phyloP scores from a whole-genome alignment of 2,113 vertebrate species.

The Porphyrio hochstetteri region DNA sequence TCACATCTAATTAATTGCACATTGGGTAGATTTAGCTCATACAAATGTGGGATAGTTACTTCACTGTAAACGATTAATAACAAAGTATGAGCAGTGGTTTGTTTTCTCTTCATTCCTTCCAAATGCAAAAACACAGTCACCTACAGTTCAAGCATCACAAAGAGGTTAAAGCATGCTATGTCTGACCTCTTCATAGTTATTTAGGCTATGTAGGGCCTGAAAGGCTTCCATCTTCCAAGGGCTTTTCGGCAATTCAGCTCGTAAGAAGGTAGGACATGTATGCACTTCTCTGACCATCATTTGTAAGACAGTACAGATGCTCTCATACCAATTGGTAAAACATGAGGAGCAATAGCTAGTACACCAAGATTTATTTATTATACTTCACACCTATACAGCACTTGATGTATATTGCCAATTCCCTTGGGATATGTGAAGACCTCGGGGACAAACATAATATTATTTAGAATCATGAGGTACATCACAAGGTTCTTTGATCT shows the following conservation, averaged over 20 bases:
- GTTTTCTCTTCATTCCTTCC: conserved; percentile 49
- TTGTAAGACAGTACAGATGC: background rate
- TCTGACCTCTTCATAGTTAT: background rate
- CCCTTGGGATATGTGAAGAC: background rate
- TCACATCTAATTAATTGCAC: conserved; percentile 71
- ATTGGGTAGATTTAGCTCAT: conserved; percentile 62
- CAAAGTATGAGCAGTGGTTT: conserved; percentile 42
- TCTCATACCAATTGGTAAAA: background rate
- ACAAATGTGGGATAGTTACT: conserved; percentile 52
- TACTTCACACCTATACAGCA: background rate
- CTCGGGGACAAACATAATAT: background rate
- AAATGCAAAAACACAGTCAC: background rate
- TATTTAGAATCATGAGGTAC: background rate
- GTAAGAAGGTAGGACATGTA: background rate
- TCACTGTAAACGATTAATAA: conserved; percentile 73
- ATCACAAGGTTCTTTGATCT: conserved; percentile 13
- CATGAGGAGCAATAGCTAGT: background rate
- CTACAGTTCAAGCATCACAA: conserved; percentile 14
- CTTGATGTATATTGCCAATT: background rate
- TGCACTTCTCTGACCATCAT: background rate
- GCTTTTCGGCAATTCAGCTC: background rate
- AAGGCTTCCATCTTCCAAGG: background rate
- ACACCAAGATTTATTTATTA: background rate
- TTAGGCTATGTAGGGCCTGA: background rate
- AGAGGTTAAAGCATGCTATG: background rate